Evolutionary conservation across 1,140 invertebrate species (phyloP).

Genomic region (Cherax quadricarinatus): DNA sequence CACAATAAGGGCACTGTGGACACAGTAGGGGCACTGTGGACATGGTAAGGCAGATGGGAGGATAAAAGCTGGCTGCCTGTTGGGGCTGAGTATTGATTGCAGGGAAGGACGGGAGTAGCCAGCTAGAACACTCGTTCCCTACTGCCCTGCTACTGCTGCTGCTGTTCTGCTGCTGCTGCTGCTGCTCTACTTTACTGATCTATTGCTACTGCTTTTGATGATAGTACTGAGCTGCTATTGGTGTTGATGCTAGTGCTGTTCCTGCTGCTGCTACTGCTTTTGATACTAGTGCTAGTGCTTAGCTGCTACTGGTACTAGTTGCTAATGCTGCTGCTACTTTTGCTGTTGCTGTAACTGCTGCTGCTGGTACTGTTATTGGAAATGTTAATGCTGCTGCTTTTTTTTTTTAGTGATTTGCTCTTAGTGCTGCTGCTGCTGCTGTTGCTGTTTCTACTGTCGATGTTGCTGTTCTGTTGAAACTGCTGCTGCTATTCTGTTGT

Average conservation of each 20-base stretch:
- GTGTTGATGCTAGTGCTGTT: no score
- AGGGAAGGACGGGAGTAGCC: not conserved
- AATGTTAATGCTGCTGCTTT: not conserved
- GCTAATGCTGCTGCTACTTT: no score
- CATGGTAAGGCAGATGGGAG: slow-evolving; percentile 14
- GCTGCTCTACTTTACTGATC: not conserved
- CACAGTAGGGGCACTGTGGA: not conserved
- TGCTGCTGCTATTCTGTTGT: not conserved
- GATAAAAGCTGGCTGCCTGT: slow-evolving; percentile 31
- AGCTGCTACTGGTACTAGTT: no score
- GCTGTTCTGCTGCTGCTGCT: slow-evolving; percentile 1
- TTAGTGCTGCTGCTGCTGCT: not conserved
- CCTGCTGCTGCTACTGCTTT: no score
- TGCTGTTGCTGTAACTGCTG: no score
- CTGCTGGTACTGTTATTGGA: not conserved
- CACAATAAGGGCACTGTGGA: not conserved
- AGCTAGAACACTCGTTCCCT: not conserved
- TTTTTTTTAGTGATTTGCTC: not conserved
- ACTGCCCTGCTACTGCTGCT: slow-evolving; percentile 28
- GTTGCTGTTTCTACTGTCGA: not conserved
- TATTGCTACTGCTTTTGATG: no score
- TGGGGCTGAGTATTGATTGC: slow-evolving; percentile 29
- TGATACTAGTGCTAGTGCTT: no score
- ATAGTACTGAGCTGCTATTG: no score
- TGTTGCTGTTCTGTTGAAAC: not conserved